A percentile compares a stretch with the other conserved stretches of the same genome.
Conservation (phyloP, 1,140 invertebrate species). For the Calycopis cecrops region DNA sequence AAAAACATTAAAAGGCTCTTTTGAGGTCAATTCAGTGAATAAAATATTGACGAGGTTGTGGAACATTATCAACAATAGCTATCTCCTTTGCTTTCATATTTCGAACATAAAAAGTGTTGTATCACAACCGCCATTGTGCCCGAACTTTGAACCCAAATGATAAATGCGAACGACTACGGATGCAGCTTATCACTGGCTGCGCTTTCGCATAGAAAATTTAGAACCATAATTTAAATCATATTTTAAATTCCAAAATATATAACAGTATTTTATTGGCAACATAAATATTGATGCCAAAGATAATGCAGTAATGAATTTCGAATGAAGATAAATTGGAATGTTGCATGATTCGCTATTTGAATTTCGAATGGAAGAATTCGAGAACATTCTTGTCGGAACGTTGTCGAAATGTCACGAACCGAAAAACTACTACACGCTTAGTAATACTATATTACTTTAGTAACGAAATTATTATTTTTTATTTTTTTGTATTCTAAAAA, state of each 20-base stretch:
- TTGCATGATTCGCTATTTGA: too few relatives aligned
- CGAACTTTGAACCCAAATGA: conserved; percentile 57
- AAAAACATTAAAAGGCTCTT: too few relatives aligned
- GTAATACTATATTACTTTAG: too few relatives aligned
- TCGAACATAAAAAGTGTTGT: conserved; percentile 32
- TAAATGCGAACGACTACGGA: conserved; percentile 50
- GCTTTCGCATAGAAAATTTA: conserved; percentile 34
- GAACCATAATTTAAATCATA: not conserved
- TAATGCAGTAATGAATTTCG: too few relatives aligned
- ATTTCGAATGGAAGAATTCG: too few relatives aligned
- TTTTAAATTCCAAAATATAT: conserved; percentile 1
- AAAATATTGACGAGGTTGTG: not conserved
- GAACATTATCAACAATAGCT: conserved; percentile 2
- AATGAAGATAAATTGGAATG: too few relatives aligned
- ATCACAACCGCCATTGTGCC: conserved; percentile 45
- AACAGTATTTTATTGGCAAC: not conserved
- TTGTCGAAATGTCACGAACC: too few relatives aligned
- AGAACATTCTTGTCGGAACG: too few relatives aligned
- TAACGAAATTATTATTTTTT: too few relatives aligned
- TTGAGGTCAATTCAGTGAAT: too few relatives aligned
- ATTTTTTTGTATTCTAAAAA: too few relatives aligned
- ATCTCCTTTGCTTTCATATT: not conserved
- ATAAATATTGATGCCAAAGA: not conserved
- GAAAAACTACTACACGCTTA: too few relatives aligned
- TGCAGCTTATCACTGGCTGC: conserved; percentile 48